phyloP scores from a whole-genome alignment of 1,140 invertebrate species.

The Ostrea edulis region DNA sequence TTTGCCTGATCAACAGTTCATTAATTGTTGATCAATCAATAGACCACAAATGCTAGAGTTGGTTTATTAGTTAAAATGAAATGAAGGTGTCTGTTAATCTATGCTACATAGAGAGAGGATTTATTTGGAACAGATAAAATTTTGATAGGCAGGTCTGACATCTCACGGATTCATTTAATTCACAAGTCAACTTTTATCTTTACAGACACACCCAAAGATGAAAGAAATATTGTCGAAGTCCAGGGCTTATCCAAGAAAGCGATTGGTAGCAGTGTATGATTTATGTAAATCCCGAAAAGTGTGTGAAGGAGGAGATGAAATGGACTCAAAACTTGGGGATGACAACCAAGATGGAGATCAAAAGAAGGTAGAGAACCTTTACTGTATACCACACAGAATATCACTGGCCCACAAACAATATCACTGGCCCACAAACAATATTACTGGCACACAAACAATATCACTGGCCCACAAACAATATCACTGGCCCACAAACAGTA shows the following conservation, averaged over 20 bases:
- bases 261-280: conserved; percentile 97
- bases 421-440: too few relatives aligned
- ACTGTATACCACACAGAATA: not conserved
- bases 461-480: too few relatives aligned
- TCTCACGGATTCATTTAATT: not conserved
- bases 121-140: not conserved
- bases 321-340: conserved; percentile 84
- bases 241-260: conserved; percentile 96
- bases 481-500: too few relatives aligned
- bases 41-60: too few relatives aligned
- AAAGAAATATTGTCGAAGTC: conserved; percentile 98
- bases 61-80: too few relatives aligned
- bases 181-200: conserved; percentile 7
- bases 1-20: too few relatives aligned
- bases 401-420: not conserved
- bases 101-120: too few relatives aligned
- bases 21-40: too few relatives aligned
- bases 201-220: conserved; percentile 94
- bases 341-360: conserved; percentile 57
- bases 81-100: too few relatives aligned
- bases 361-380: conserved; percentile 62
- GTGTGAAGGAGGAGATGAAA: conserved; percentile 99
- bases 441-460: too few relatives aligned
- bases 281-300: conserved; percentile 98
- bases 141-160: not conserved